These are phyloP conservation scores for Amphiprion clarkii DNA, from an alignment of 2,797 vertebrate genomes.

Conservation along the genomic window DNA sequence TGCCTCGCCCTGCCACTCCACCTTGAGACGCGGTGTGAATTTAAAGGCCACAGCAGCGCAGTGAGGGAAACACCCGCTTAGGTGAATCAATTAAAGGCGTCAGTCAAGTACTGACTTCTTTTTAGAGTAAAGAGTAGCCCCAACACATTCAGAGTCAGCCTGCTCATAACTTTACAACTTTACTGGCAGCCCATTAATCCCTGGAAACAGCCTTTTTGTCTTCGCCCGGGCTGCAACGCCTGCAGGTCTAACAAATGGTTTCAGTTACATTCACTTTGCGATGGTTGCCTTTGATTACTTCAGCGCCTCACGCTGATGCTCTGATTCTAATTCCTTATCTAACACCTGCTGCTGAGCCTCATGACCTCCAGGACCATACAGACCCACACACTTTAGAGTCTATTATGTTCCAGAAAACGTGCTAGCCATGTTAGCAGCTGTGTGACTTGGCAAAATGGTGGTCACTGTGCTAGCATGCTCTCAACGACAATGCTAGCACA, in stretches of 20 bases:
- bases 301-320: background rate
- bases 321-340: background rate
- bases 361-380: constrained; percentile 1
- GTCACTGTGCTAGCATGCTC: background rate
- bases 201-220: constrained; percentile 9
- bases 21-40: constrained; percentile 80
- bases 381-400: background rate
- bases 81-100: constrained; percentile 59
- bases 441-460: background rate
- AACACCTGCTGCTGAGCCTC: constrained; percentile 12
- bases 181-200: constrained; percentile 18
- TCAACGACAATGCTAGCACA: background rate
- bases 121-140: constrained; percentile 21
- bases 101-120: constrained; percentile 45
- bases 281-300: constrained; percentile 13
- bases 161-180: constrained; percentile 22
- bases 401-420: background rate
- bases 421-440: constrained; percentile 6
- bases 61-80: constrained; percentile 60
- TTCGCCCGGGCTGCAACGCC: background rate
- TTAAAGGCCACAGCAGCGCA: constrained; percentile 68
- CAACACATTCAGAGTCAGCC: constrained; percentile 9
- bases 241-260: background rate
- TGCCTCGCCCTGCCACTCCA: constrained; percentile 70
- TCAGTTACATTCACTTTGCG: background rate